These are phyloP conservation scores for Brachyhypopomus gauderio DNA, from an alignment of 2,113 vertebrate species.

Conservation along the genomic window DNA sequence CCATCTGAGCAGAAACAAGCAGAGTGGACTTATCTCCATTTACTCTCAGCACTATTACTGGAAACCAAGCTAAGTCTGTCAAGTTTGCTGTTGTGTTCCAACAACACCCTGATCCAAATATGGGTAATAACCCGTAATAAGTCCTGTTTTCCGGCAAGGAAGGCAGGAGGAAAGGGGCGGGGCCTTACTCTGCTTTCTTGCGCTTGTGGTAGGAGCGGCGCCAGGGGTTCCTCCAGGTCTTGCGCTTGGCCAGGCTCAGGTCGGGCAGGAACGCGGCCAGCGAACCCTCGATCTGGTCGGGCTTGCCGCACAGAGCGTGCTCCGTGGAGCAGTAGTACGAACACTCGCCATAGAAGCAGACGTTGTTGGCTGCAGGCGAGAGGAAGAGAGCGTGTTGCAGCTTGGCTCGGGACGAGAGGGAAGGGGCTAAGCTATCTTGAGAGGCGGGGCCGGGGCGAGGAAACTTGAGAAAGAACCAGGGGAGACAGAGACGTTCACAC, in stretches of 20 bases:
- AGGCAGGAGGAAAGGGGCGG: neutral
- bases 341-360: conserved; percentile 97
- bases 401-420: neutral
- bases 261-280: conserved; percentile 95
- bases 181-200: conserved; percentile 95
- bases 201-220: conserved; percentile 97
- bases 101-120: neutral
- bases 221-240: conserved; percentile 98
- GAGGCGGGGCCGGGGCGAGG: neutral
- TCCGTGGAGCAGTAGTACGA: conserved; percentile 99
- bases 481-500: neutral
- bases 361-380: conserved; percentile 85
- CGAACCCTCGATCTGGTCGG: conserved; percentile 93
- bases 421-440: neutral
- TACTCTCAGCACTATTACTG: neutral
- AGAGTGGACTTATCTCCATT: neutral
- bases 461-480: neutral
- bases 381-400: neutral
- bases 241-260: conserved; percentile 90
- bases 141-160: neutral
- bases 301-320: conserved; percentile 92
- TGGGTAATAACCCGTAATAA: neutral
- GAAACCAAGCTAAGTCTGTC: neutral
- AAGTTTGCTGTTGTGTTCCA: neutral
- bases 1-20: conserved; percentile 77